phyloP scores from a whole-genome alignment of 2,888 invertebrate genomes.

The Oscheius myriophilus region DNA sequence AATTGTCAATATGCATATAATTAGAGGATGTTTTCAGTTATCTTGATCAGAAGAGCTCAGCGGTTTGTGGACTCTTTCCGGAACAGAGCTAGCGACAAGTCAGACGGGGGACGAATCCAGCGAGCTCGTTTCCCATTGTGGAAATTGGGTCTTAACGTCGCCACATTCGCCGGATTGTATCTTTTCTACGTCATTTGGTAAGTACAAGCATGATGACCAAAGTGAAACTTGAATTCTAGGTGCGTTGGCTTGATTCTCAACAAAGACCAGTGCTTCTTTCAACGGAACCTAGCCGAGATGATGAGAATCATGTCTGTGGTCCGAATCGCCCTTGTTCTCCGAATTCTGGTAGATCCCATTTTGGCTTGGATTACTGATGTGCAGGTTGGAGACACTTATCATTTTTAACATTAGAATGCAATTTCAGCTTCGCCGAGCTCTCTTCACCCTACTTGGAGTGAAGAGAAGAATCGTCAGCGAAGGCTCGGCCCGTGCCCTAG shows the following conservation, averaged over 20 bases:
- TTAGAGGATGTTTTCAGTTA: constrained; percentile 39
- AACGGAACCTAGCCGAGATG: constrained; percentile 57
- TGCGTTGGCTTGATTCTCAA: constrained; percentile 52
- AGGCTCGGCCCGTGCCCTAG: constrained; percentile 26
- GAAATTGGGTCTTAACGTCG: constrained; percentile 66
- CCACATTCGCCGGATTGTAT: constrained; percentile 65
- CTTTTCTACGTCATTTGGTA: constrained; percentile 66
- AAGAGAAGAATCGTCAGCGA: constrained; percentile 30
- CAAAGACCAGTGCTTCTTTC: constrained; percentile 59
- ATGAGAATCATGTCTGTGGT: constrained; percentile 54
- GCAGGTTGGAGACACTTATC: constrained; percentile 52
- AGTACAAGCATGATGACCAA: background rate
- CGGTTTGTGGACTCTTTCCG: constrained; percentile 57
- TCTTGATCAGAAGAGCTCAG: constrained; percentile 55
- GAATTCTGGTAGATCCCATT: constrained; percentile 65
- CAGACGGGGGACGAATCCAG: constrained; percentile 26
- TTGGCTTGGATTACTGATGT: constrained; percentile 65
- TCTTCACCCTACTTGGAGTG: constrained; percentile 32
- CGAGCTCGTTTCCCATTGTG: constrained; percentile 63
- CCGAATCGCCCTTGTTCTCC: constrained; percentile 49
- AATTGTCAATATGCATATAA: too few species aligned
- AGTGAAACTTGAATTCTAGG: constrained; percentile 41
- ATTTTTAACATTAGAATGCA: background rate
- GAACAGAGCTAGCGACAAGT: constrained; percentile 32
- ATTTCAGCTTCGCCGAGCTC: constrained; percentile 37